A percentile compares a stretch with the other conserved stretches of the same genome.
These are phyloP conservation scores for Brachylomia viminalis DNA, from an alignment of 2,888 invertebrate genomes.

Conservation along the genomic window DNA sequence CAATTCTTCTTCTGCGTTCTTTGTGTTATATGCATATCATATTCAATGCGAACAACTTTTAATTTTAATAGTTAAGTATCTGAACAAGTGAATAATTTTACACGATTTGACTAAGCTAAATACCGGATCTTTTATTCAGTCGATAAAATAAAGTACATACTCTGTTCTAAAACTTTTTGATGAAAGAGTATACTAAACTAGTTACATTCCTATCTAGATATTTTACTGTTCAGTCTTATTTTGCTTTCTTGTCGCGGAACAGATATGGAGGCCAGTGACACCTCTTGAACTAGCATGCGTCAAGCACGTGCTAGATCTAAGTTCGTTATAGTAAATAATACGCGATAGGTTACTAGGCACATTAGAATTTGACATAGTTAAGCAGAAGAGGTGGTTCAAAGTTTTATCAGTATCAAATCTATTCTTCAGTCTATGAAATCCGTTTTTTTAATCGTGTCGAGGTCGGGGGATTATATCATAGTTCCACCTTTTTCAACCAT, in stretches of 20 bases:
- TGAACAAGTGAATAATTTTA: background rate
- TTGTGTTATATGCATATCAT: background rate
- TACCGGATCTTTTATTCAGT: slow-evolving; percentile 2
- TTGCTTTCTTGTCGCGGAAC: slow-evolving; percentile 24
- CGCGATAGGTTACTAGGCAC: slow-evolving; percentile 25
- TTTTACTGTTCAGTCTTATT: slow-evolving; percentile 23
- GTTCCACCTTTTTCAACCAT: background rate
- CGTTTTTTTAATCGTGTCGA: background rate
- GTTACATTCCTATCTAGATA: slow-evolving; percentile 4
- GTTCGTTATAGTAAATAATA: slow-evolving; percentile 37
- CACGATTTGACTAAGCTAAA: background rate
- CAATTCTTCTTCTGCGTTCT: background rate
- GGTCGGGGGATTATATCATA: background rate
- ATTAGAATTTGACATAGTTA: slow-evolving; percentile 35
- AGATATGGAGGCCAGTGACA: slow-evolving; percentile 56
- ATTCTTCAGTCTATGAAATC: background rate
- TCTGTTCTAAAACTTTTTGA: background rate
- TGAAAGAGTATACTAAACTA: background rate
- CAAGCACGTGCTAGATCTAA: slow-evolving; percentile 43
- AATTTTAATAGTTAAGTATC: background rate
- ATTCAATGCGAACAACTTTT: background rate
- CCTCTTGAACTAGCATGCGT: slow-evolving; percentile 43
- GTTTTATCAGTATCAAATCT: slow-evolving; percentile 14
- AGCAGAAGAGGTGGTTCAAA: background rate
- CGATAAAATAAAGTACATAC: background rate